Conservation (phyloP, 2,113 vertebrate species). For the Chelonoidis abingdonii region DNA sequence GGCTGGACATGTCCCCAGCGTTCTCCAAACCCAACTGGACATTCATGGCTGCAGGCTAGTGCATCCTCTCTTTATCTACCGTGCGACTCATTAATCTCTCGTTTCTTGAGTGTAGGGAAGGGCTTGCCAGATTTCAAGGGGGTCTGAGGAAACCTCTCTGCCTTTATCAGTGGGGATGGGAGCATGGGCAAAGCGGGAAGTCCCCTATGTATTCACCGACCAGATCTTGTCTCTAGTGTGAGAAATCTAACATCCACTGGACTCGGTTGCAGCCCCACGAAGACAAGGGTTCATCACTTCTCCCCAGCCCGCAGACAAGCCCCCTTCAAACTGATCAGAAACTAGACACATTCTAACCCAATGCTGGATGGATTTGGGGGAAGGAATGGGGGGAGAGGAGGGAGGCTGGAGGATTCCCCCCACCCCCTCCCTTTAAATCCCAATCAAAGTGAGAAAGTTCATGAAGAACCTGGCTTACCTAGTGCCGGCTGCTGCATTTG, state of each 20-base stretch:
- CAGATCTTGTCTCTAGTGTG: neutral
- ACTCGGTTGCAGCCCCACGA: neutral
- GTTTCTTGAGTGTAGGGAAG: neutral
- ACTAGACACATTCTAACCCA: neutral
- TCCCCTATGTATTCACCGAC: neutral
- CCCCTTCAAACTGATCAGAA: neutral
- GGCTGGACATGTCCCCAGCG: slow-evolving; percentile 84
- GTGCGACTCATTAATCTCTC: neutral
- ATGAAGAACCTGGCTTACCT: neutral
- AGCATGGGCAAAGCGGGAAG: neutral
- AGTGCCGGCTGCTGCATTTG: neutral
- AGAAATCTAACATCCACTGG: neutral
- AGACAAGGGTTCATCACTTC: neutral
- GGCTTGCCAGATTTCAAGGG: neutral
- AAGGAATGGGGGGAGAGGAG: neutral
- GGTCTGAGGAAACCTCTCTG: no score
- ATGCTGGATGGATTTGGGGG: neutral
- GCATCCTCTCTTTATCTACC: neutral
- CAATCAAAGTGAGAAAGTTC: neutral
- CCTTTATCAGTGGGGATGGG: neutral
- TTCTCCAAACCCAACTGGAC: slow-evolving; percentile 56
- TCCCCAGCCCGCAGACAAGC: neutral
- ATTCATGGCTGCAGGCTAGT: slow-evolving; percentile 43
- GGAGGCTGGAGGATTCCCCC: neutral
- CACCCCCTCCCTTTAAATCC: neutral